Evolutionary conservation across 2,888 invertebrate genomes (phyloP).

Genomic region (Taenaris catops): DNA sequence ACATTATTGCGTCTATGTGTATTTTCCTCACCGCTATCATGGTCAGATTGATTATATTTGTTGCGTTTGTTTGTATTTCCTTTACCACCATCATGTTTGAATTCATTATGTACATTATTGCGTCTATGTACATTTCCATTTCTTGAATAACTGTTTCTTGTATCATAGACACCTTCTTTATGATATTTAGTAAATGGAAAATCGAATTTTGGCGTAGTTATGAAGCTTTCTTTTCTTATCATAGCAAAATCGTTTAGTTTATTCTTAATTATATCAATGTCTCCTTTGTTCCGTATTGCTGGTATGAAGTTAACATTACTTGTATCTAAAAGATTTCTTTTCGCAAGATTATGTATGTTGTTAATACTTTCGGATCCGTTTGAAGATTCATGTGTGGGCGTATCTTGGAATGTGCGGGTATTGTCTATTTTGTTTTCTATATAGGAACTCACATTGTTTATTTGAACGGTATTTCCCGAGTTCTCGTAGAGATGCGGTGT

Average conservation of each 20-base stretch:
- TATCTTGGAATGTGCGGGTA: too few relatives aligned
- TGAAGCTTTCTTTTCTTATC: slow-evolving; percentile 28
- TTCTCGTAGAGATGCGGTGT: too few relatives aligned
- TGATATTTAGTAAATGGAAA: not conserved
- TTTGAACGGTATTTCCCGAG: not conserved
- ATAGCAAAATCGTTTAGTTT: slow-evolving; percentile 32
- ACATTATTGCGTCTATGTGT: not conserved
- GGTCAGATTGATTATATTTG: not conserved
- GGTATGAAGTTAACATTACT: not conserved
- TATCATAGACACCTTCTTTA: too few relatives aligned
- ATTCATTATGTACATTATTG: not conserved
- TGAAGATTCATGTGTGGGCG: too few relatives aligned
- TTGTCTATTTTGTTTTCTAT: too few relatives aligned
- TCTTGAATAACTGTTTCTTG: too few relatives aligned
- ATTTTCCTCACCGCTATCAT: not conserved
- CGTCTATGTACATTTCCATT: too few relatives aligned
- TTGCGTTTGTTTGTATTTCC: not conserved
- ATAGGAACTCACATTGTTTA: too few relatives aligned
- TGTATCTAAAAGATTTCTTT: not conserved
- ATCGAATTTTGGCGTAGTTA: slow-evolving; percentile 24
- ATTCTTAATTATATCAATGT: slow-evolving; percentile 24
- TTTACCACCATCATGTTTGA: not conserved
- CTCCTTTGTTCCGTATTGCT: slow-evolving; percentile 8
- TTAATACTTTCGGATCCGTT: too few relatives aligned
- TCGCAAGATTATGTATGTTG: too few relatives aligned